Evolutionary conservation across 2,888 invertebrate genomes (phyloP), one percentile per base, ranked within the genome.

Genomic region (Blomia tropicalis): DNA sequence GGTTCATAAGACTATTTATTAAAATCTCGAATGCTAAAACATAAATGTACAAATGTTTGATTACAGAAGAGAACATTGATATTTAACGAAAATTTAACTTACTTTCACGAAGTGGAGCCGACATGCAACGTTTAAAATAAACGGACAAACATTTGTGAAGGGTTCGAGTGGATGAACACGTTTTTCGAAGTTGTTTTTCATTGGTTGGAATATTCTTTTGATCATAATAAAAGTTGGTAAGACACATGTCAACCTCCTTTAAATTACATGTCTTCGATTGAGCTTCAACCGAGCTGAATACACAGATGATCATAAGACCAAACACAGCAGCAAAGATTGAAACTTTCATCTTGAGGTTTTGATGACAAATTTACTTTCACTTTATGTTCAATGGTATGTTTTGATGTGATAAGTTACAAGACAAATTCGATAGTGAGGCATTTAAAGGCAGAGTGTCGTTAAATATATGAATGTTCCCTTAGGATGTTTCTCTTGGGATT

Each of bases 201-300:
- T 56, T 56, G 19, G 29, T 22, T 7, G 56, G 56, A 27, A 56
- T 56, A 7, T 30, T 30, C 14, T 31, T 3, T 36, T 56, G 56
- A 25, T 56, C 30, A 25, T 56, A 56, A 36, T 56, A 56, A 22
- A 31, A 56, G 29, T 56, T 56, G 25, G 56, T 56, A 11, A 56
- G 19, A 36, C 56, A 56, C 3, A 5, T 27, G 29, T 56, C 56
- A 36, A 56, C 2, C 29, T 30, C 25, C 29, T 56, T 56, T 14
- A 56, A 14, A 25, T 56, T 56, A 25, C 56, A 56, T 31, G 56
- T 27, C 30, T 3, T 29, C 19, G 3, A 4, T 36, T 47, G 51
- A 14, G 51, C 51, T 11, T 22, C 22, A 7, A 47, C 51, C 14
- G 51, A 47, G n/a, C 14, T 11, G 22, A 27, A 27, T 11, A n/a